phyloP scores from a whole-genome alignment of 2,113 vertebrate genomes.

The Lethenteron camtschaticum region DNA sequence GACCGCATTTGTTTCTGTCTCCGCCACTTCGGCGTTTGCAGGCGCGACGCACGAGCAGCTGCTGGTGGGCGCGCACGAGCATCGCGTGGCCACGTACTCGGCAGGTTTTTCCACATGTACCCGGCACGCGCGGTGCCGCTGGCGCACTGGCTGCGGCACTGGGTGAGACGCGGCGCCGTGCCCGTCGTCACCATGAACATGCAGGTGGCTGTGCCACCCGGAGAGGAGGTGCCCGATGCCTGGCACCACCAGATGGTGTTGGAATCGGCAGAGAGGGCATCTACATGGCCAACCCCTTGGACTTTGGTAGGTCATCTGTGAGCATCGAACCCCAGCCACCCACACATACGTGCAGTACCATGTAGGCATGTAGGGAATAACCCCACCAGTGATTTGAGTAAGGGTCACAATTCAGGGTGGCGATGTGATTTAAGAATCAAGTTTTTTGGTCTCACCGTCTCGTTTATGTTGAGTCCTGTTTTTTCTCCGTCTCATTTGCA shows the following conservation, averaged over 20 bases:
- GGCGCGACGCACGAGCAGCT: constrained; percentile 33
- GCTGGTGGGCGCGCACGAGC: constrained; percentile 23
- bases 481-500: no score
- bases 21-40: constrained; percentile 8
- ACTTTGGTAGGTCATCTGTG: constrained; percentile 21
- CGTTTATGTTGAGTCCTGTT: no score
- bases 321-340: no score
- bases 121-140: constrained; percentile 20
- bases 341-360: no score
- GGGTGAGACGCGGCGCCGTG: constrained; percentile 23
- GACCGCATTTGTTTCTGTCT: no score
- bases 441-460: no score
- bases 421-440: no score
- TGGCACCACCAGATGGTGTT: constrained; percentile 43
- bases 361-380: no score
- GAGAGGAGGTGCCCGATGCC: constrained; percentile 32
- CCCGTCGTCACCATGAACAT: constrained; percentile 41
- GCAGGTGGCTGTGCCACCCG: constrained; percentile 24
- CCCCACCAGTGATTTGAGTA: no score
- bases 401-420: no score
- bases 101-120: constrained; percentile 26
- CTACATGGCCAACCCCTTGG: constrained; percentile 36
- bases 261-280: constrained; percentile 19
- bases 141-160: constrained; percentile 24
- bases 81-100: constrained; percentile 18